phyloP scores from a whole-genome alignment of 1,140 invertebrate genomes.

The Eufriesea mexicana region DNA sequence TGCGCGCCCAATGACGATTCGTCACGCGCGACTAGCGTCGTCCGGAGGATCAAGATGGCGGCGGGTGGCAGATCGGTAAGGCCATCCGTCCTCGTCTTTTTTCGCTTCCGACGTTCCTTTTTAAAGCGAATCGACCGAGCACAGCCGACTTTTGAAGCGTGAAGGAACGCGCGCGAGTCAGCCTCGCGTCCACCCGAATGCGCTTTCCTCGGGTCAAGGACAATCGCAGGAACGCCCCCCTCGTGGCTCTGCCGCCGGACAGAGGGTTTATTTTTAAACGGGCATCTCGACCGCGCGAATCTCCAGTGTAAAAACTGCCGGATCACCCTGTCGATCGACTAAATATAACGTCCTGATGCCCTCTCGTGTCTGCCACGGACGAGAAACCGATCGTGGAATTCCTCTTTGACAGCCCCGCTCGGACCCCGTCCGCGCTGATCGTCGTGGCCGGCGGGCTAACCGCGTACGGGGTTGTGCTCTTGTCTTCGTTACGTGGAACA shows the following conservation, averaged over 20 bases:
- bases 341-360: constrained; percentile 9
- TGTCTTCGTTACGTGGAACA: neutral
- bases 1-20: too few species aligned
- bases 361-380: neutral
- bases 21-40: too few species aligned
- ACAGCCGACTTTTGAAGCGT: constrained; percentile 54
- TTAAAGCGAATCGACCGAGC: constrained; percentile 25
- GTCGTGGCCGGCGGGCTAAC: too few species aligned
- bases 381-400: neutral
- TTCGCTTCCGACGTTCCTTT: constrained; percentile 27
- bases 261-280: constrained; percentile 48
- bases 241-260: neutral
- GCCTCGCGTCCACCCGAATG: constrained; percentile 45
- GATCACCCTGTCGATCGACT: neutral
- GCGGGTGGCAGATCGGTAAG: neutral
- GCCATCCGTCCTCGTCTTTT: neutral
- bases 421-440: too few species aligned
- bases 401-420: too few species aligned
- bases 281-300: neutral
- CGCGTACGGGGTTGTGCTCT: too few species aligned
- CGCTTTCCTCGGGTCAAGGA: constrained; percentile 58
- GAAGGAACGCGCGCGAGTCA: constrained; percentile 46
- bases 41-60: too few species aligned
- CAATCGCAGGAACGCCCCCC: constrained; percentile 15
- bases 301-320: neutral